Percentiles rank a stretch among this genome's conserved stretches.
These are phyloP conservation scores for Cynodonichthys magdalenae DNA, from an alignment of 2,797 vertebrate genomes.

Conservation along the genomic window DNA sequence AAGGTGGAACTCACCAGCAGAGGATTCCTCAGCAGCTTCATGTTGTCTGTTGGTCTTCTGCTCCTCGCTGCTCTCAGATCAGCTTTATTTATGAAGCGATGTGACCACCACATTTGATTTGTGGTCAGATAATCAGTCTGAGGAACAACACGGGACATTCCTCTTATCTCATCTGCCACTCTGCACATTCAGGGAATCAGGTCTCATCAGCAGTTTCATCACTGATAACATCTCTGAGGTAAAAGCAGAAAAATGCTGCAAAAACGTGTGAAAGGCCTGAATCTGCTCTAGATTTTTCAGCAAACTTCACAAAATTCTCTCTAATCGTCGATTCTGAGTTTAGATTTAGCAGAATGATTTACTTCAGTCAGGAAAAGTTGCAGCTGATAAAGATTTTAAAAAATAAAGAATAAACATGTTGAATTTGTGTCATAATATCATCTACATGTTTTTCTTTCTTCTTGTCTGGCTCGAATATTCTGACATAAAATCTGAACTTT, in stretches of 20 bases:
- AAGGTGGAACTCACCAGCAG: constrained; percentile 54
- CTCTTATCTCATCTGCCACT: constrained; percentile 28
- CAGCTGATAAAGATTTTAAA: no score
- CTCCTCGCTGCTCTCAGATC: neutral
- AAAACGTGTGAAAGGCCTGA: neutral
- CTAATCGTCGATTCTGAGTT: neutral
- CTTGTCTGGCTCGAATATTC: no score
- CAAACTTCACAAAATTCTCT: neutral
- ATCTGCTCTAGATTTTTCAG: neutral
- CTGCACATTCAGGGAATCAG: neutral
- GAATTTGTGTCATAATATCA: no score
- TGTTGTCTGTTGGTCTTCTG: constrained; percentile 18
- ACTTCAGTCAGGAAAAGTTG: no score
- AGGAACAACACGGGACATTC: constrained; percentile 23
- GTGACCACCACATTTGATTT: constrained; percentile 19
- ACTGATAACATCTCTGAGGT: constrained; percentile 36
- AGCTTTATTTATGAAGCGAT: constrained; percentile 8
- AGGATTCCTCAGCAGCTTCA: constrained; percentile 30
- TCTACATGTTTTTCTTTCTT: no score
- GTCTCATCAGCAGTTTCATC: neutral
- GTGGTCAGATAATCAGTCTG: constrained; percentile 2
- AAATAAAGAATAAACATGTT: no score
- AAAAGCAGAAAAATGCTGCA: neutral
- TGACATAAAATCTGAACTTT: no score
- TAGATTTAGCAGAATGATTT: no score